Conservation (phyloP, 37 sponge, comb jelly and placozoan species). For the Lycopodina hypogea region DNA sequence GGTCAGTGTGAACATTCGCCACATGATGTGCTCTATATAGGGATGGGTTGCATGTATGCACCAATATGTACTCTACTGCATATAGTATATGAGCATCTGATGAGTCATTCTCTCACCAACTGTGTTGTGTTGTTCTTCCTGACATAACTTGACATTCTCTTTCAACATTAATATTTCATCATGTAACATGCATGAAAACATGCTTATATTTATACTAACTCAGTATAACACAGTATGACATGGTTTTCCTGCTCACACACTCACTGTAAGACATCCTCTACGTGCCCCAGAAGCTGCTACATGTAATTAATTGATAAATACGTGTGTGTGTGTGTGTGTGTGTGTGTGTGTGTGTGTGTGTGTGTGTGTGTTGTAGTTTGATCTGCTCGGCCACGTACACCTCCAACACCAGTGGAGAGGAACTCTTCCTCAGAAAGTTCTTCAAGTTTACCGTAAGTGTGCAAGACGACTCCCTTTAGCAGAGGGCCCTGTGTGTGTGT, state of each 20-base stretch:
- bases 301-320: neutral
- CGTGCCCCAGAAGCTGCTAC: neutral
- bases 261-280: no score
- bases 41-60: neutral
- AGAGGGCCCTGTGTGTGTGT: no score
- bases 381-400: conserved; percentile 78
- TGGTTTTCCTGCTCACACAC: neutral
- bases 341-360: neutral
- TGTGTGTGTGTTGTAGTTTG: conserved; percentile 30
- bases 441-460: conserved; percentile 70
- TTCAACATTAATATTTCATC: no score
- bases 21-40: conserved; percentile 1
- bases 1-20: conserved; percentile 10
- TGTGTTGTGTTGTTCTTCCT: no score
- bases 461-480: no score
- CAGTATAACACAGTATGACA: neutral
- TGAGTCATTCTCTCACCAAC: no score
- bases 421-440: conserved; percentile 69
- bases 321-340: conserved; percentile 1
- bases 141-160: no score
- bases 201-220: no score
- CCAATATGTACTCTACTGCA: no score
- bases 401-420: conserved; percentile 57
- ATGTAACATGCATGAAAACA: no score
- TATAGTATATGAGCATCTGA: no score